Percentiles rank a stretch among this genome's conserved stretches.
phyloP scores from a whole-genome alignment of 1,140 invertebrate genomes.

The Saccostrea cuccullata region DNA sequence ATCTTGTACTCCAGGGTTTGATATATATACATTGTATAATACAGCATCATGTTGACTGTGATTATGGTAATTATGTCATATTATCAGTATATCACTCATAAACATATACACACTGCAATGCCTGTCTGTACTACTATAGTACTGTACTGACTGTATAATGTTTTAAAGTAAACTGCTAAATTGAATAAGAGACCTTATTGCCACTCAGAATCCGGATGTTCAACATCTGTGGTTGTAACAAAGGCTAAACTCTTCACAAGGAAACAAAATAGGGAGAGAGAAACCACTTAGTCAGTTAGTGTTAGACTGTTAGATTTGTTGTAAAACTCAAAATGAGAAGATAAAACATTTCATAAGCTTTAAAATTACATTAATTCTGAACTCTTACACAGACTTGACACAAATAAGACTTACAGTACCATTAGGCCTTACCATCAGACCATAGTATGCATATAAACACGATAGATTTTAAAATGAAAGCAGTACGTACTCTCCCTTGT shows the following conservation, averaged over 20 bases:
- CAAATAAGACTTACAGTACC: not conserved
- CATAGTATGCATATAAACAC: not conserved
- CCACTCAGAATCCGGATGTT: constrained; percentile 25
- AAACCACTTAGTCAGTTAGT: not conserved
- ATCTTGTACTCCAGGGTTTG: no score
- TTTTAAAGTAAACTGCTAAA: no score
- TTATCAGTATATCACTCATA: no score
- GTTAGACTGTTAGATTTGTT: not conserved
- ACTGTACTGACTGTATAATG: no score
- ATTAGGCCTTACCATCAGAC: not conserved
- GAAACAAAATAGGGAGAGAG: not conserved
- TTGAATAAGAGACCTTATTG: no score
- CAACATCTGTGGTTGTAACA: not conserved
- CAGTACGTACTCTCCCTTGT: not conserved
- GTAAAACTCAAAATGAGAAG: no score
- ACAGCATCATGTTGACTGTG: no score
- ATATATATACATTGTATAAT: no score
- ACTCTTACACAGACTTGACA: not conserved
- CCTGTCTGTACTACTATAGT: no score
- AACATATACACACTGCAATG: no score
- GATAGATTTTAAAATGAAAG: not conserved
- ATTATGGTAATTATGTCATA: no score
- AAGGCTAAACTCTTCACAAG: not conserved
- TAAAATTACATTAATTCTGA: not conserved
- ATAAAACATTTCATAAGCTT: no score